Conservation (phyloP, 2,888 invertebrate species). For the Plutella xylostella region DNA sequence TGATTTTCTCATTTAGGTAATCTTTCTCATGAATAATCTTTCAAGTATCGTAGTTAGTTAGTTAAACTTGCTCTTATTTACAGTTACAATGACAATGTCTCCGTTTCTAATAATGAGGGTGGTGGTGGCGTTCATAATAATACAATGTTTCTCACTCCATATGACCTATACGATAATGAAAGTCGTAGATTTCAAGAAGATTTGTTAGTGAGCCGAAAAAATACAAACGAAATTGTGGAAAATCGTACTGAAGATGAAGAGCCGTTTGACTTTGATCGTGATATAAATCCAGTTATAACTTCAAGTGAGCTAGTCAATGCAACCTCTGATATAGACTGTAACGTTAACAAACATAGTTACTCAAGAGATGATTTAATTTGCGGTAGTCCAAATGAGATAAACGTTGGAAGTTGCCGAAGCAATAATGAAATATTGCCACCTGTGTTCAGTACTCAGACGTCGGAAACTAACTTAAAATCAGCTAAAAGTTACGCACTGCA, state of each 20-base stretch:
- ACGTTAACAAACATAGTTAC: background rate
- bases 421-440: background rate
- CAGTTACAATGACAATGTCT: no score
- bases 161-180: no score
- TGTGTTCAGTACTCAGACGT: background rate
- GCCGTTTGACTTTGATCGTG: background rate
- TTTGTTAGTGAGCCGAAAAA: background rate
- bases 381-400: background rate
- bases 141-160: no score
- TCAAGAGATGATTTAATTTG: background rate
- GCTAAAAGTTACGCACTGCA: background rate
- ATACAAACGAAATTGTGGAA: background rate
- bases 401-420: background rate
- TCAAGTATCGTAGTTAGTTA: no score
- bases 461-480: background rate
- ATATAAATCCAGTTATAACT: background rate
- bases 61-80: no score
- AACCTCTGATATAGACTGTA: background rate
- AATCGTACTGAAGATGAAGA: background rate
- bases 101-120: no score
- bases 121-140: no score
- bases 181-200: no score
- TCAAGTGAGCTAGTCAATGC: background rate
- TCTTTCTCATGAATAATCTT: no score
- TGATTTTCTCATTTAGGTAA: no score